Evolutionary conservation across 1,140 invertebrate species (phyloP), one percentile per base, ranked within the genome.

Genomic region (Drosophila kanapiae): DNA sequence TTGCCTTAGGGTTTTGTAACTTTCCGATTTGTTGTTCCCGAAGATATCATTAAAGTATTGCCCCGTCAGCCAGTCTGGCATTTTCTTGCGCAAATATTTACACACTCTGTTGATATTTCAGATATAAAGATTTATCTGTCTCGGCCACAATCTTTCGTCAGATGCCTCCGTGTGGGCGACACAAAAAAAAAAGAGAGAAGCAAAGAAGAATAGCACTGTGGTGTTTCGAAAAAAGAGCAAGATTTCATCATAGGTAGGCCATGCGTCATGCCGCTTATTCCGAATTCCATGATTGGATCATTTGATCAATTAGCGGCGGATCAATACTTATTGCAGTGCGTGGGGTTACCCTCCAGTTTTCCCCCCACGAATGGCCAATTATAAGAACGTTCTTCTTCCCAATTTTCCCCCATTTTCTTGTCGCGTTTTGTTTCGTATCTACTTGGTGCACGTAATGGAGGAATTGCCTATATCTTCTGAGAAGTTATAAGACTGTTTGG

Each of bases 261-360:
- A 65, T 76, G 71, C 72, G 72, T 65, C 74, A 76, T 40, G 33
- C 8, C 6, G 29, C 8, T 49, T 14, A 31, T 35, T 42, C 33
- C 7, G 47, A 27, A 31, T 48, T 62, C n/a, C n/a, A 23, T 29
- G 40, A 76, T 63, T 63, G 57, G 40, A 70, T 65, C 72, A 35
- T 43, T 67, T 40, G 62, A 76, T 76, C 53, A 76, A 76, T 76
- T 76, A 58, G 72, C 49, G 23, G 68, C 69, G 29, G 67, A 72
- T 72, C 67, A 71, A 71, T 72, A 48, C 31, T 42, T 14, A 16
- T 35, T 42, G 53, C 45, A 72, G 18, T 60, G 68, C 70, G 70
- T 72, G 70, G 70, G 67, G 51, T 54, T 54, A 23, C 51, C 11
- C 11, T 40, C 29, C 13, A 38, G 8, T 38, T 27, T 29, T n/a